Conservation (phyloP, 2,113 vertebrate genomes). For the Bos taurus region ARS-UCD2.0 NC_037346.1:9259501-9260000, state of each 20-base stretch:
- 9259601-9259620: neutral
- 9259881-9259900: neutral
- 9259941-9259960: neutral
- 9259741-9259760: neutral
- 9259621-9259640: neutral
- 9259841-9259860: neutral
- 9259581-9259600: neutral
- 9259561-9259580: no score
- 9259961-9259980: neutral
- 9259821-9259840: neutral
- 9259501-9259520: neutral
- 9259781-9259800: neutral
- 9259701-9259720: neutral
- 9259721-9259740: neutral
- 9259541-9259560: neutral
- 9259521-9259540: neutral
- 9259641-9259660: neutral
- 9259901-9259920: neutral
- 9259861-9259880: neutral
- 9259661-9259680: neutral
- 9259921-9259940: neutral
- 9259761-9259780: neutral
- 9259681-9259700: neutral
- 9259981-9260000: neutral
- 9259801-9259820: neutral